Percentiles rank a stretch among this genome's conserved stretches.
phyloP scores from a whole-genome alignment of 1,140 invertebrate genomes.

The Drosophila repleta region DNA sequence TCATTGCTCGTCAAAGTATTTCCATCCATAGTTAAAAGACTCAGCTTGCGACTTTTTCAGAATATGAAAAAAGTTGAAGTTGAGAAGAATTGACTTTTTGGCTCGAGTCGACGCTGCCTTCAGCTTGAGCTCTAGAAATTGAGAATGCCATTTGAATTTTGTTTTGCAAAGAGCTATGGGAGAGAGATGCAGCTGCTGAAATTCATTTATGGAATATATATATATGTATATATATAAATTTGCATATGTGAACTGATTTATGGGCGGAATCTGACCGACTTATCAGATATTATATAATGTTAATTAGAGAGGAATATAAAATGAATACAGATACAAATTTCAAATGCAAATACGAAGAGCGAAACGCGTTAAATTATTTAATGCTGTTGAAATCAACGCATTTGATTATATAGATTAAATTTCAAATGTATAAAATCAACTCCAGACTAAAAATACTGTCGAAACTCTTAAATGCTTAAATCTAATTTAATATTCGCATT shows the following conservation, averaged over 20 bases:
- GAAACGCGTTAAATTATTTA: neutral
- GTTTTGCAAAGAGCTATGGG: neutral
- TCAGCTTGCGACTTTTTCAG: neutral
- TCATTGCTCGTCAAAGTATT: slow-evolving; percentile 8
- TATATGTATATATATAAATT: no score
- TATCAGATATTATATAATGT: no score
- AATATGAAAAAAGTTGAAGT: neutral
- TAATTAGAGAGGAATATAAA: neutral
- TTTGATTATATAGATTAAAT: neutral
- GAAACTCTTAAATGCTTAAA: slow-evolving; percentile 67
- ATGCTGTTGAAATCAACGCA: slow-evolving; percentile 1
- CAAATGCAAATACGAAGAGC: neutral
- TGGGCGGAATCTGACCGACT: no score
- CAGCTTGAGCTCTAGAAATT: neutral
- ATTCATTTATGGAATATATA: no score
- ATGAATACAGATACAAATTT: neutral
- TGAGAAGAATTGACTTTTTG: neutral
- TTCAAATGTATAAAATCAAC: slow-evolving; percentile 6
- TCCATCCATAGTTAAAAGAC: slow-evolving; percentile 4
- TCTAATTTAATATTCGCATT: slow-evolving; percentile 78
- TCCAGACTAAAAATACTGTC: slow-evolving; percentile 21
- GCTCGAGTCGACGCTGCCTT: neutral
- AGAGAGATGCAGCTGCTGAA: no score
- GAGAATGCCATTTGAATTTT: neutral
- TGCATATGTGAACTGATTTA: no score